Base-by-base conservation (phyloP, 2,888 invertebrate genomes). In the Vannuccia rotundouncinata region DNA sequence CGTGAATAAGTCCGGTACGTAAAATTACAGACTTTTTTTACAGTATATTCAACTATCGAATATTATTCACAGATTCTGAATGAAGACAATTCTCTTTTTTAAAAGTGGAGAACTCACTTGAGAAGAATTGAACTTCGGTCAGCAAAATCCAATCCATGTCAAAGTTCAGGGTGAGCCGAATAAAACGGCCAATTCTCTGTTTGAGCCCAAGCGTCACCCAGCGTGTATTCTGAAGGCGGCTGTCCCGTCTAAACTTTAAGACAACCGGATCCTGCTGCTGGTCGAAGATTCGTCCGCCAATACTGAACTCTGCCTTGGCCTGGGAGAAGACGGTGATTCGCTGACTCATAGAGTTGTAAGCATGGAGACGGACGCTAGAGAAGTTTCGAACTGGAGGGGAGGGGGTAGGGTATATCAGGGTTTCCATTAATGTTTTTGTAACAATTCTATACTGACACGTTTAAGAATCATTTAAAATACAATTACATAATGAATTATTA, bases 71-170 rank as follows among this genome's bases (percentile, higher is more conserved):
- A n/a, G n/a, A n/a, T n/a, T n/a, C n/a, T n/a, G n/a, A n/a, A n/a
- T n/a, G n/a, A n/a, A n/a, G n/a, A n/a, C n/a, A n/a, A n/a, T n/a
- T n/a, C n/a, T n/a, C n/a, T n/a, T n/a, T n/a, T n/a, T n/a, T n/a
- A n/a, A n/a, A n/a, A n/a, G n/a, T n/a, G n/a, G n/a, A n/a, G n/a
- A n/a, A 66, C 59, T 60, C 59, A 78, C 78, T 60, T 30, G 78
- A 78, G 5, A 59, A 27, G 59, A 78, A 60, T 1, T 60, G 27
- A 17, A 78, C 60, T 60, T 78, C 78, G 2, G 78, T 60, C 13
- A 78, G 29, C 27, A 78, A 13, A 59, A 78, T 59, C 78, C 78
- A 78, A 28, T 78, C 78, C 1, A 60, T 25, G 17, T 78, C 78
- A 45, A 78, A 78, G 10, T 27, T 5, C 1, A 78, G 78, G 2